Base-by-base conservation (phyloP, 2,113 vertebrate genomes). In the Corythornis madagascariensis region DNA sequence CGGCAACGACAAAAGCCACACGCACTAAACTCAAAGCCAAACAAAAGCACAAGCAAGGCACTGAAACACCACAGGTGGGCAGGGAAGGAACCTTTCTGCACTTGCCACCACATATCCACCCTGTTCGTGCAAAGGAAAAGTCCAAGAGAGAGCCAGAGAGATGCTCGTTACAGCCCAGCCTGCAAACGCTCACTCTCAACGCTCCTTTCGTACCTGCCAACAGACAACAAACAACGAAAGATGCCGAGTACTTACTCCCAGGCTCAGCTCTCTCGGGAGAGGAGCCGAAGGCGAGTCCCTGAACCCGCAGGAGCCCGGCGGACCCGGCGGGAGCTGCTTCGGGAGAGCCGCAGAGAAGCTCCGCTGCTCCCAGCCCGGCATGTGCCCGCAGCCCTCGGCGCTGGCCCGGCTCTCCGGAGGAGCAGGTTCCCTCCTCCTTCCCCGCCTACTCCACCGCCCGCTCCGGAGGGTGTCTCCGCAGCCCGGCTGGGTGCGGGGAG, bases 361-460 rank as follows among this genome's bases (percentile, higher is more conserved):
- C 71, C 38, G 72, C 5, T 55, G 82, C 86, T 89, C 92, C 85
- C 52, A 95, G 25, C 69, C 75, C 59, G 56, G 92, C 94, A 95
- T 93, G 85, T 85, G 90, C 88, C 92, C 74, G 53, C 95, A 90
- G 76, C 89, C 77, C 66, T 18, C 55, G 26, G 80, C 83, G 77
- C 93, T 19, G 73, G 47, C 38, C 38, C 38, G 38, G 38, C 38
- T 38, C 92, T 72, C 66, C 28, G 19, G 74, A 82, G 90, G 1
- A 38, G 90, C 95, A 91, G 95, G 88, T 89, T 48, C 78, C 82
- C 92, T 88, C 85, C 93, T 92, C 69, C 92, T 95, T 67, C 95
- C n/a, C 92, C 95, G 83, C 92, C 93, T 86, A 28, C 95, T 94
- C 80, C 84, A 16, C 84, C 73, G 50, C 87, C 87, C 55, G 47